phyloP scores from a whole-genome alignment of 1,140 invertebrate species.

The Dendroctonus valens region DNA sequence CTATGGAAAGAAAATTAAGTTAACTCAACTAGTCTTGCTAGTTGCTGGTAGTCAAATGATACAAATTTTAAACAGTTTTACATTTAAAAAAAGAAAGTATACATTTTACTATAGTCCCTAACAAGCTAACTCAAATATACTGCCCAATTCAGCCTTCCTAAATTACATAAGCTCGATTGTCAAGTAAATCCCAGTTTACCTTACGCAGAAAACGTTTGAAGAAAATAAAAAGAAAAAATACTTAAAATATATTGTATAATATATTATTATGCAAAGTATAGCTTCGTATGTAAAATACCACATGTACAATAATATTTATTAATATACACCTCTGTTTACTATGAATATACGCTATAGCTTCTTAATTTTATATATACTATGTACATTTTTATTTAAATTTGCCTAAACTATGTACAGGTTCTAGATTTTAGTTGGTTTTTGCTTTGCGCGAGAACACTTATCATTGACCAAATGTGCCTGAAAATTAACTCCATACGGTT shows the following conservation, averaged over 20 bases:
- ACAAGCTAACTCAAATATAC: too few relatives aligned
- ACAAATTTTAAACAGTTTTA: too few relatives aligned
- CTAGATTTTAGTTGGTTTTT: constrained; percentile 32
- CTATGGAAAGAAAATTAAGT: too few relatives aligned
- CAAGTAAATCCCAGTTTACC: constrained; percentile 12
- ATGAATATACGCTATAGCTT: constrained; percentile 29
- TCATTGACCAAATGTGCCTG: too few relatives aligned
- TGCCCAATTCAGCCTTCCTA: too few relatives aligned
- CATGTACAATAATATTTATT: constrained; percentile 40
- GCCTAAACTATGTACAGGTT: constrained; percentile 46
- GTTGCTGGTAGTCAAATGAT: too few relatives aligned
- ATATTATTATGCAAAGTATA: constrained; percentile 43
- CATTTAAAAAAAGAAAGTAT: too few relatives aligned
- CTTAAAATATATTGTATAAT: constrained; percentile 42
- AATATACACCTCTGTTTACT: constrained; percentile 40
- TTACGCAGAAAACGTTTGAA: constrained; percentile 48
- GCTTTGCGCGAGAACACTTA: constrained; percentile 13
- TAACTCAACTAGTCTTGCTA: too few relatives aligned
- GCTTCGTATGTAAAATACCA: constrained; percentile 46
- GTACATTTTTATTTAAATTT: constrained; percentile 37
- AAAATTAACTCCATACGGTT: too few relatives aligned
- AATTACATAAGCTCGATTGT: too few relatives aligned
- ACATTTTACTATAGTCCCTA: too few relatives aligned
- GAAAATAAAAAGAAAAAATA: constrained; percentile 39
- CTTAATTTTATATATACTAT: constrained; percentile 37